phyloP scores from a whole-genome alignment of 2,797 vertebrate genomes.

The Clarias pachynema region DNA sequence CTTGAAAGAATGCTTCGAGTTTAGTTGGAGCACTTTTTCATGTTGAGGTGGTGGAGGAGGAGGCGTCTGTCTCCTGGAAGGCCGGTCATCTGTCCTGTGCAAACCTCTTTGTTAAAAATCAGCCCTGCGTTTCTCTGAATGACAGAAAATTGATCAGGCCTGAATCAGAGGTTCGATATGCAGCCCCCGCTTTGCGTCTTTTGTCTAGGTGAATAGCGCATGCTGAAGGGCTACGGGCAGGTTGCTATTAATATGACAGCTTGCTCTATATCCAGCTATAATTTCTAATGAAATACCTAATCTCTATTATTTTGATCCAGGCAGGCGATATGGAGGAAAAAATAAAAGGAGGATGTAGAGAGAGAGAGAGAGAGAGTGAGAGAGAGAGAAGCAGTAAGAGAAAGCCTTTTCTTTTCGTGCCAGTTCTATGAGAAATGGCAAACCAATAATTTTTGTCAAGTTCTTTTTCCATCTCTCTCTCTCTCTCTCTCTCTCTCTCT shows the following conservation, averaged over 20 bases:
- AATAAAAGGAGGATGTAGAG: constrained; percentile 52
- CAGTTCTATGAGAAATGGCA: constrained; percentile 96
- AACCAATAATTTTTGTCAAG: constrained; percentile 99
- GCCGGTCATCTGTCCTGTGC: constrained; percentile 84
- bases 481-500: constrained; percentile 13
- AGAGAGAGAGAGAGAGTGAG: constrained; percentile 61
- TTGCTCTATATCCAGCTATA: constrained; percentile 88
- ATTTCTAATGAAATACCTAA: constrained; percentile 94
- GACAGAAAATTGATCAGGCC: constrained; percentile 92
- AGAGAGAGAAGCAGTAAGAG: constrained; percentile 66
- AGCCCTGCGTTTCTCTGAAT: constrained; percentile 82
- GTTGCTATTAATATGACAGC: constrained; percentile 94
- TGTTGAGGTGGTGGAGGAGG: constrained; percentile 17
- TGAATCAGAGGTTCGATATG: constrained; percentile 88
- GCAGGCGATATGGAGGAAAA: constrained; percentile 81
- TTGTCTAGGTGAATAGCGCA: constrained; percentile 89
- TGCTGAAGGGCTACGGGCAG: constrained; percentile 82
- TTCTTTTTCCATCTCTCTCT: constrained; percentile 78
- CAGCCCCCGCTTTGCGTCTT: constrained; percentile 77
- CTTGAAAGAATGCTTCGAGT: constrained; percentile 81
- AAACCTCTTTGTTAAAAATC: constrained; percentile 83
- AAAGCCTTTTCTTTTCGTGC: constrained; percentile 86
- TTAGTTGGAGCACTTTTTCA: constrained; percentile 82
- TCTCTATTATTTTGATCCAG: constrained; percentile 97
- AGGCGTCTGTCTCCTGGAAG: constrained; percentile 68